Base-by-base conservation (phyloP, 2,113 vertebrate species). In the Carettochelys insculpta region DNA sequence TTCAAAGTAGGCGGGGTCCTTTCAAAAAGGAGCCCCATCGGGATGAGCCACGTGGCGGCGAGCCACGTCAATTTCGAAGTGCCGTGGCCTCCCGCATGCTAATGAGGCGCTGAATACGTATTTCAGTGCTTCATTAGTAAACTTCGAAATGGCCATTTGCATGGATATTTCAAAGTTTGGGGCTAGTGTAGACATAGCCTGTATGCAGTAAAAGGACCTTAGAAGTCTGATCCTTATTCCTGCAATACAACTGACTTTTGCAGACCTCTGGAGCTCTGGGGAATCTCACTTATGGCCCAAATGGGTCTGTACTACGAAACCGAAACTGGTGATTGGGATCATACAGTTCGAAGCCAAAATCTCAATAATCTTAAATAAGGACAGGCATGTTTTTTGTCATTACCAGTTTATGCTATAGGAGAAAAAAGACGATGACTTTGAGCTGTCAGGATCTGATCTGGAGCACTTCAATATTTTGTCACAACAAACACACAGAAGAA, bases 371-470 rank as follows among this genome's bases (percentile, higher is more conserved):
- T 86, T 93, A 4, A 71, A 76, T n/a, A 53, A 22, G n/a, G 4
- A n/a, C 14, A 61, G 83, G 6, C 34, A 2, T 88, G 27, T 3
- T 11, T 58, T 85, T 6, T 73, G 16, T 88, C 34, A 41, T 22
- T 4, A 53, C 5, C 4, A 4, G 29, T 80, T 53, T 81, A 27
- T 51, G 54, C 34, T 2, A 51, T 1, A 85, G 9, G 19, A 86
- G 19, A 19, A 87, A 90, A 85, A 45, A 88, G 78, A 89, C 77
- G 81, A 61, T 45, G 6, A 5, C 34, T 79, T 90, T 94, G 86
- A 89, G 88, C 85, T 47, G 3, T 48, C 48, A 80, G 12, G 68
- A 84, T 89, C 84, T 79, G 86, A 84, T 90, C 82, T 86, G 92
- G 82, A 31, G 41, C 41, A 45, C 41, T 75, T 13, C 41, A 45